Percentiles rank a stretch among this genome's conserved stretches.
These are phyloP conservation scores for Mallotus villosus DNA, from an alignment of 2,797 vertebrate species.

Conservation along the genomic window DNA sequence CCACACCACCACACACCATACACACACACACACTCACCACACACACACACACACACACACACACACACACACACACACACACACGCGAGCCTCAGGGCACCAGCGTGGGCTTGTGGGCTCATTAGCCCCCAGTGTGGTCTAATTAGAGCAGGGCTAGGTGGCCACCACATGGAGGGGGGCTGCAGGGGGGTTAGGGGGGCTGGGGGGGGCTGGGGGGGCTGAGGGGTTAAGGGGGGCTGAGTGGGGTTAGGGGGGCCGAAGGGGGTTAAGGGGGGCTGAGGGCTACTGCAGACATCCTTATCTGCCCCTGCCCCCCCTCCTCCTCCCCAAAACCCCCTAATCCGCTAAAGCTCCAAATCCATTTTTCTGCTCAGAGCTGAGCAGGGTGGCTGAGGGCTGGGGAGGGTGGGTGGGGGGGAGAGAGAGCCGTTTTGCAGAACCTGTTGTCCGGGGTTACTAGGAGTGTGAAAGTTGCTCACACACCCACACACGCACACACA, in stretches of 20 bases:
- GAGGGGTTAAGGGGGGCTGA: not conserved
- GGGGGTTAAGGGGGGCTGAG: not conserved
- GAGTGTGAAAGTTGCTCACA: conserved; percentile 54
- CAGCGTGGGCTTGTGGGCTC: conserved; percentile 26
- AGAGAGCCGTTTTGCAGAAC: conserved; percentile 56
- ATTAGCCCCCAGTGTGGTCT: conserved; percentile 36
- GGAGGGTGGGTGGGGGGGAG: conserved; percentile 21
- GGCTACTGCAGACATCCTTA: conserved; percentile 47
- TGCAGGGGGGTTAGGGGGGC: not conserved
- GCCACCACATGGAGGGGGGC: conserved; percentile 56
- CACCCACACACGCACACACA: conserved; percentile 19
- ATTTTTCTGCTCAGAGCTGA: conserved; percentile 35
- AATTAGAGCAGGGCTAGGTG: conserved; percentile 62
- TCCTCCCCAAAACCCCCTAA: conserved; percentile 36
- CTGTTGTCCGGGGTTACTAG: conserved; percentile 50
- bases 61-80: conserved; percentile 15
- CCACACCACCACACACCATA: no score
- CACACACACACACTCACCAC: conserved; percentile 17
- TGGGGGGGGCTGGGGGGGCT: conserved; percentile 36
- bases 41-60: conserved; percentile 17
- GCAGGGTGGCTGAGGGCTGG: not conserved
- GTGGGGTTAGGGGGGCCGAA: conserved; percentile 37
- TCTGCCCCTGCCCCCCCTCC: conserved; percentile 37
- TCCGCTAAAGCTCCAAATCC: conserved; percentile 58
- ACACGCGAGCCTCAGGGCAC: not conserved